Percentiles rank a stretch among this genome's conserved stretches.
phyloP scores from a whole-genome alignment of 2,888 invertebrate genomes.

The Chrysotoxum bicinctum region DNA sequence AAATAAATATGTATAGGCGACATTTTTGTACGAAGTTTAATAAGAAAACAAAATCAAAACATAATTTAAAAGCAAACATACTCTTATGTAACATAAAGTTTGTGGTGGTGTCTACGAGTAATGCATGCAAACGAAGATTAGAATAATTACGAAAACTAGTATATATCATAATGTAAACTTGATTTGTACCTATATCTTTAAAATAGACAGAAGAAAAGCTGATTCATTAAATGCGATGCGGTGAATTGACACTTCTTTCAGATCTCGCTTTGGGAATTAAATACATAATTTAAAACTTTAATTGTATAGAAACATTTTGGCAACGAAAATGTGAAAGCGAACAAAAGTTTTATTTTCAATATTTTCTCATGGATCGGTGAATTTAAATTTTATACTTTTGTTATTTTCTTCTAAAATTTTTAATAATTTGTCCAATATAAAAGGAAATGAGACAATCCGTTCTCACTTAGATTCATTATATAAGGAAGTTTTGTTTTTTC shows the following conservation, averaged over 20 bases:
- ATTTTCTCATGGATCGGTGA: no score
- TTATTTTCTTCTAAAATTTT: no score
- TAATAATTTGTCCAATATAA: no score
- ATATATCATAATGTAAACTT: conserved; percentile 46
- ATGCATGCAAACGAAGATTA: conserved; percentile 60
- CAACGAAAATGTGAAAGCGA: no score
- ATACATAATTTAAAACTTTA: no score
- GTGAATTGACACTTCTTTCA: not conserved
- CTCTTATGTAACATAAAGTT: conserved; percentile 59
- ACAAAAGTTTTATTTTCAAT: no score
- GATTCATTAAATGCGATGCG: conserved; percentile 22
- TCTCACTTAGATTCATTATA: no score
- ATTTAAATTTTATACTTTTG: no score
- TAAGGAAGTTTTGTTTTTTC: no score
- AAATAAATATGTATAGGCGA: conserved; percentile 70
- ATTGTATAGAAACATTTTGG: no score
- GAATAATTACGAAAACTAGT: conserved; percentile 47
- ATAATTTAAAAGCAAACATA: conserved; percentile 62
- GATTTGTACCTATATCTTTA: conserved; percentile 54
- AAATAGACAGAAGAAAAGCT: conserved; percentile 39
- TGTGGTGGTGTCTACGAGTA: conserved; percentile 63
- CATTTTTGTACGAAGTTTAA: conserved; percentile 73
- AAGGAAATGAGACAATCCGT: no score
- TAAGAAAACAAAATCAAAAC: conserved; percentile 66
- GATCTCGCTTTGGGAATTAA: no score